Base-by-base conservation (phyloP, 1,140 invertebrate species). In the Saxidomus purpurata region DNA sequence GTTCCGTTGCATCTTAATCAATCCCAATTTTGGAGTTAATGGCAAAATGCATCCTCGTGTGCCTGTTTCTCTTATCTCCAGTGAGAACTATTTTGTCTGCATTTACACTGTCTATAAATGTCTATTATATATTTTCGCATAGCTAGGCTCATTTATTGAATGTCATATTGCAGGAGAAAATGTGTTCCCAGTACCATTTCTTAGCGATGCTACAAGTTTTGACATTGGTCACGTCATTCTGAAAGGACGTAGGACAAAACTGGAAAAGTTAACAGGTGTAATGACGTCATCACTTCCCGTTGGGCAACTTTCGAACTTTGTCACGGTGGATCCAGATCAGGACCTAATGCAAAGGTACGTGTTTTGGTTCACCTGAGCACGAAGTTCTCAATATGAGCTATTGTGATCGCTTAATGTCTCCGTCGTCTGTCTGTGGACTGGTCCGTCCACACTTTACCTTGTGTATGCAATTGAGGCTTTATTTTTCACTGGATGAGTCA, bases 141-240 rank as follows among this genome's bases (percentile, higher is more conserved):
- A n/a, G n/a, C n/a, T n/a, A n/a, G n/a, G n/a, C n/a, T n/a, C n/a
- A n/a, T n/a, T n/a, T n/a, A n/a, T n/a, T n/a, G n/a, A n/a, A n/a
- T n/a, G n/a, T n/a, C n/a, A n/a, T n/a, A n/a, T 59, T 49, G 25
- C 36, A 87, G 86, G 86, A 34, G 76, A 80, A 0, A 67, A 81
- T 31, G 36, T 71, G 13, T 69, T 89, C 31, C 63, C 87, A 11
- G 87, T 89, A n/a, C 87, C 87, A 31, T 74, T 52, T 31, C 52
- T 89, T 38, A 34, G 79, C 22, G 87, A 89, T 13, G 87, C 87
- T 0, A 28, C 77, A n/a, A 28, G 25, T 17, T 89, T 82, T 59
- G 79, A 82, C 25, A 40, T 74, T 1, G 87, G 77, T 22, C 77
- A 89, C 79, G 52, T 89, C 19, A 49, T 89, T 36, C 61, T 89